phyloP scores from a whole-genome alignment of 2,113 vertebrate species.

The Leucopternis melanops region DNA sequence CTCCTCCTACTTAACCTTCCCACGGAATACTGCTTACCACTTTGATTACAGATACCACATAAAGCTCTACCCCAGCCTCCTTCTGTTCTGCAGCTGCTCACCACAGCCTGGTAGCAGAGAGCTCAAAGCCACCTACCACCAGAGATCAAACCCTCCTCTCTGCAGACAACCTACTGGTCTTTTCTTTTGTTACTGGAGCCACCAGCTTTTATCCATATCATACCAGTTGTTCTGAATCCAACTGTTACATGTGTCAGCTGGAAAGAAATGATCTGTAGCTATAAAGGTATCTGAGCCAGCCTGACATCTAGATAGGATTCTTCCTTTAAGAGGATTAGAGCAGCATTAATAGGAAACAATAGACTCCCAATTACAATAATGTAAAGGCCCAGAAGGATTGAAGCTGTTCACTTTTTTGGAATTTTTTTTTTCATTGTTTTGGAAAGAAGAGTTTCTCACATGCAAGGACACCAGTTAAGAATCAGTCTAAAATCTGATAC shows the following conservation, averaged over 20 bases:
- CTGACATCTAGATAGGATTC: neutral
- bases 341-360: neutral
- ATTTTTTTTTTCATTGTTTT: neutral
- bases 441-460: neutral
- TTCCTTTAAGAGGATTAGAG: constrained; percentile 70
- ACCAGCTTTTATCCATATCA: neutral
- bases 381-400: neutral
- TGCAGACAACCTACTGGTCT: accelerated
- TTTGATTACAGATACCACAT: accelerated
- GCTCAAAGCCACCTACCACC: accelerated
- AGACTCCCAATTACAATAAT: neutral
- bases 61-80: accelerated
- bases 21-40: accelerated
- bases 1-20: accelerated
- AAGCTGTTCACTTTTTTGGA: neutral
- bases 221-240: neutral
- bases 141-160: accelerated
- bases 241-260: neutral
- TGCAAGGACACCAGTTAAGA: neutral
- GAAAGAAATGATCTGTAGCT: constrained; percentile 49
- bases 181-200: accelerated
- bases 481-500: neutral
- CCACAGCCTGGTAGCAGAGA: neutral
- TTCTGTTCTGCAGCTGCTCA: accelerated
- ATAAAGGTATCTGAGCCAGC: constrained; percentile 45